Evolutionary conservation across 2,113 vertebrate genomes (phyloP).

Genomic region (Chauna torquata): DNA sequence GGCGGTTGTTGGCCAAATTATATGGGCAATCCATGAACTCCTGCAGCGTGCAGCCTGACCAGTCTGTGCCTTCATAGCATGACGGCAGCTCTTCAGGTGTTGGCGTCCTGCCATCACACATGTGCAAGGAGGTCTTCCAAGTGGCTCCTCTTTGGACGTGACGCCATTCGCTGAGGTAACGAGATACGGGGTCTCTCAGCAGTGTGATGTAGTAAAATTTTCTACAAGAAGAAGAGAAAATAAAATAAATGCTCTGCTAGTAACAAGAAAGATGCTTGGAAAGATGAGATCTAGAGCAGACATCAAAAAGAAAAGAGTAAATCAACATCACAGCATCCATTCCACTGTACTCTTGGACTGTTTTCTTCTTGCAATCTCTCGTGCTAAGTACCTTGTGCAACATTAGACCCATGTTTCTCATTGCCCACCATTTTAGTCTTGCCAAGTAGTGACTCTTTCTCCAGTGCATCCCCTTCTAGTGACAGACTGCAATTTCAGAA

Average conservation of each 20-base stretch:
- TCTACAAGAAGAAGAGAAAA: conserved; percentile 70
- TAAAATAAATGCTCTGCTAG: neutral
- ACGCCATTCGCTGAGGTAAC: conserved; percentile 98
- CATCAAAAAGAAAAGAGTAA: neutral
- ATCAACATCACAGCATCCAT: neutral
- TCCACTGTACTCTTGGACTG: neutral
- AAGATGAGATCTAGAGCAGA: neutral
- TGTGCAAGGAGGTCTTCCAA: conserved; percentile 98
- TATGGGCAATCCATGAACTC: conserved; percentile 99
- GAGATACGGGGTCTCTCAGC: conserved; percentile 94
- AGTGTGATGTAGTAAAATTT: conserved; percentile 99
- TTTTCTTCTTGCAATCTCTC: neutral
- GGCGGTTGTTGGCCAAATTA: conserved; percentile 96
- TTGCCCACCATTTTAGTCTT: neutral
- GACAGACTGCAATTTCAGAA: neutral
- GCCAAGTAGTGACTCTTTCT: neutral
- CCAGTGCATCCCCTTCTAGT: neutral
- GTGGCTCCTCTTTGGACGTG: conserved; percentile 97
- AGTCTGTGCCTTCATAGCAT: conserved; percentile 97
- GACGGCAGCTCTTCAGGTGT: conserved; percentile 94
- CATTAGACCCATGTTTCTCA: neutral
- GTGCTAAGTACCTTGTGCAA: neutral
- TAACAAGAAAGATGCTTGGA: neutral
- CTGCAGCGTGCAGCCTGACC: conserved; percentile 96
- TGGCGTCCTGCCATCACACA: conserved; percentile 97